These are phyloP conservation scores for Cryptoprocta ferox DNA, from an alignment of 2,797 vertebrate genomes.

Conservation along the genomic window DNA sequence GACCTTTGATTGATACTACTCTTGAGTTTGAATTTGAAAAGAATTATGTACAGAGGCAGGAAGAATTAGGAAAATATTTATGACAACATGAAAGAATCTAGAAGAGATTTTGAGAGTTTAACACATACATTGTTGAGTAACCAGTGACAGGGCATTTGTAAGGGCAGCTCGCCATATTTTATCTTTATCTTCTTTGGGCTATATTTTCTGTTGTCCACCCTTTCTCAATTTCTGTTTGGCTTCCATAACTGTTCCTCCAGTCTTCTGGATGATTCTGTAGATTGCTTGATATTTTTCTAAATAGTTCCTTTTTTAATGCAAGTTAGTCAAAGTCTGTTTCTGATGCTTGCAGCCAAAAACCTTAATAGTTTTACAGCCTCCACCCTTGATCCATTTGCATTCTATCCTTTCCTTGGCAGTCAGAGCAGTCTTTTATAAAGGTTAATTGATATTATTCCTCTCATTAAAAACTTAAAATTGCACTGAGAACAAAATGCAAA, in stretches of 20 bases:
- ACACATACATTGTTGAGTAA: too few relatives aligned
- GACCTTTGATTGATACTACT: background rate
- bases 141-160: background rate
- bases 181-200: background rate
- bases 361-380: background rate
- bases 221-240: background rate
- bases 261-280: slow-evolving; percentile 7
- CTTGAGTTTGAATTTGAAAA: background rate
- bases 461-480: background rate
- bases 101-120: background rate
- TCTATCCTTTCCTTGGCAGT: background rate
- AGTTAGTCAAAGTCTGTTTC: background rate
- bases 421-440: background rate
- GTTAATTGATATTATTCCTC: background rate
- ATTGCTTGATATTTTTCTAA: background rate
- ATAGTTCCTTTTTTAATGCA: background rate
- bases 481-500: background rate
- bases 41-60: background rate
- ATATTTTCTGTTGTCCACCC: background rate
- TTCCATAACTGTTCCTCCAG: background rate
- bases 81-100: background rate
- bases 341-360: background rate
- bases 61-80: background rate
- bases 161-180: background rate
- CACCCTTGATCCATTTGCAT: background rate